Base-by-base conservation (phyloP, 2,888 invertebrate genomes). In the Hemicrepidius hirtus region DNA sequence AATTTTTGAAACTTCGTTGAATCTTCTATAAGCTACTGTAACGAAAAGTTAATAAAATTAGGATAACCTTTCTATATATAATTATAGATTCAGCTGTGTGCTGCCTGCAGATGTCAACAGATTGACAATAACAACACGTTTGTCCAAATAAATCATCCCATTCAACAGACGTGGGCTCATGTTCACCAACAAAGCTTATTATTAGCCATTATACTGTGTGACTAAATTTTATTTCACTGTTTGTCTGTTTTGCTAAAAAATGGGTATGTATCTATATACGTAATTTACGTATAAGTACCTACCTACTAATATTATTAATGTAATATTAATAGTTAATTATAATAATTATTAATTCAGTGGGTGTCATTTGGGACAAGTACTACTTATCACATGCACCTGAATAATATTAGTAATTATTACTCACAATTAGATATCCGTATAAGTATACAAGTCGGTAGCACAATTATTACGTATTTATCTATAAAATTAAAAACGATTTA, bases 121-220 rank as follows among this genome's bases (percentile, higher is more conserved):
- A 78, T 77, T 79, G 79, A 79, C 79, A 77, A 79, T 77, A 77
- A 78, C 78, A 75, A 72, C 76, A 76, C 76, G 76, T 76, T 75
- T 79, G 80, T 81, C 81, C 75, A 79, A 77, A 80, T 81, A 81
- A 81, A 81, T 81, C 81, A 81, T 79, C 75, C 76, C 63, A 76
- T 77, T 78, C 76, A 78, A 73, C 73, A 76, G 75, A 77, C 78
- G 78, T 79, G 78, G 78, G 46, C 62, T 63, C 53, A 57, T 69
- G 62, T 69, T 69, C 68, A 41, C n/a, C 53, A 53, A 24, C 49
- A 69, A 69, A 63, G 69, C 69, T 69, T 69, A 69, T 69, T 69
- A 69, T 63, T 69, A 69, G 55, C 69, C 37, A 69, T 69, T 69
- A 69, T 69, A 68, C 20, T 24, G 62, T 60, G 62, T 68, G 68